Base-by-base conservation (phyloP, 2,113 vertebrate genomes). In the Callocephalon fimbriatum region DNA sequence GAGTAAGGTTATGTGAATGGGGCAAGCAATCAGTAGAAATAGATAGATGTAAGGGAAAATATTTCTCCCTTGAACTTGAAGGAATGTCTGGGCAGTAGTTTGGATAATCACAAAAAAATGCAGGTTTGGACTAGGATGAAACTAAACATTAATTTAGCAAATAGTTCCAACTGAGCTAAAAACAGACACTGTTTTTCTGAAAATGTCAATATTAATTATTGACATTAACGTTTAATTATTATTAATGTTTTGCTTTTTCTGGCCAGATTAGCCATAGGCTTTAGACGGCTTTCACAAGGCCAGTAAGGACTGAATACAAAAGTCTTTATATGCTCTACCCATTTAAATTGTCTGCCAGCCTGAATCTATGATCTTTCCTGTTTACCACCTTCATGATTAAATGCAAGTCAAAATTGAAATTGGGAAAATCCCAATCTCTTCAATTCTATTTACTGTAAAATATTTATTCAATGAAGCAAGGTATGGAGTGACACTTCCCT, bases 211-310 rank as follows among this genome's bases (percentile, higher is more conserved):
- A 63, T 80, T 25, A 86, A n/a, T n/a, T n/a, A n/a, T n/a, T n/a
- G n/a, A n/a, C n/a, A n/a, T n/a, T n/a, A n/a, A n/a, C n/a, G n/a
- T n/a, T n/a, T n/a, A n/a, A n/a, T n/a, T n/a, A n/a, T n/a, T n/a
- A n/a, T n/a, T n/a, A n/a, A n/a, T n/a, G n/a, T n/a, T 93, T 87
- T 81, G 14, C 17, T 59, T 87, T 94, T 94, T 77, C 76, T 81
- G 47, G 20, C 12, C 71, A 92, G 59, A 56, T 32, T 89, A 93
- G 37, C 68, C 44, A 67, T 18, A 59, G 86, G 29, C 26, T 95
- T 90, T 77, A 71, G 67, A 23, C 38, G 20, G 6, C 38, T 78
- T 95, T 56, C 65, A 84, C 38, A 59, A 56, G 50, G 42, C 72
- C 42, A 44, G 42, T 47, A 81, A 74, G 38, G 54, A 84, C 58